Evolutionary conservation across 2,888 invertebrate genomes (phyloP), one percentile per base, ranked within the genome.

Genomic region (Agapetus fuscipes): DNA sequence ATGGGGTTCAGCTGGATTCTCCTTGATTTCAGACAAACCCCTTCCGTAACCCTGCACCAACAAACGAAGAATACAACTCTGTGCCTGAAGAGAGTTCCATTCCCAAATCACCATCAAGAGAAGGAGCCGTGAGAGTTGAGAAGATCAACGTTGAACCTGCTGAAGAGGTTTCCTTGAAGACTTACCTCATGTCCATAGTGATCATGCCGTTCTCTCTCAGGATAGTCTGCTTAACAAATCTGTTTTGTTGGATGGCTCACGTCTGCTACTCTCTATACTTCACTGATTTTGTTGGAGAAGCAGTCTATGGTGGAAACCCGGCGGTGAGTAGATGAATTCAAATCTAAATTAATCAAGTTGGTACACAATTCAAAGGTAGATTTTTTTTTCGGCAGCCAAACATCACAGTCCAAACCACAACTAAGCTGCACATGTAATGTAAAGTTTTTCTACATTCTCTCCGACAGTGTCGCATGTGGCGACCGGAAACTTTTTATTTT

Each of bases 241-340:
- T 95, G 24, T 95, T 95, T 63, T 94, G 93, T 57, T 96, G 95
- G 95, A 95, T 94, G 93, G 90, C 94, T 0, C 86, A 96, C 52
- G 93, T 96, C 30, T 94, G 94, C 60, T 96, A 95, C 58, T 94
- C 94, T 0, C 67, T 96, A 4, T 95, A 94, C 61, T 95, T 96
- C 60, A 96, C 95, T 0, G 94, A 95, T 63, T 96, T 94, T 56
- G 95, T 91, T 2, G 91, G 89, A 0, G 89, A 93, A 61, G 81
- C 87, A 9, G 88, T 91, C 12, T 93, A 84, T 57, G 74, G 76
- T n/a, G 91, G 91, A 0, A 76, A 87, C 63, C 90, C 89, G n/a
- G 78, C 76, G 56, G 84, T 81, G 58, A 65, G 64, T 60, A 36
- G 46, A n/a, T n/a, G n/a, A n/a, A n/a, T 11, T 10, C 17, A 20